Conservation (phyloP, 2,888 invertebrate genomes). For the Cosmorhoe ocellata region DNA sequence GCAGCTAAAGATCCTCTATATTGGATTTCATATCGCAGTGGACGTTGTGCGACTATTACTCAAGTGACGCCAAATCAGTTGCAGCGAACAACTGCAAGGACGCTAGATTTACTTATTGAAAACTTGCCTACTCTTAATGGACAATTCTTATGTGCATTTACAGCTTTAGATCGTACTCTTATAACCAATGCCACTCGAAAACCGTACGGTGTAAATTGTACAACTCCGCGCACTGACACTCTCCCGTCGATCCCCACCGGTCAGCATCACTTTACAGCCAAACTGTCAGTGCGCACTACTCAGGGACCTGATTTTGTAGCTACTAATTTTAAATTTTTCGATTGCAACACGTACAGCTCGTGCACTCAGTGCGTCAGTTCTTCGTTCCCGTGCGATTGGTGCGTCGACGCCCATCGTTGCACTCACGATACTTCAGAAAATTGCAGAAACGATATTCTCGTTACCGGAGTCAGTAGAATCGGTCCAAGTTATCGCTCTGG, state of each 20-base stretch:
- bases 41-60: slow-evolving; percentile 97
- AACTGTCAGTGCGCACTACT: slow-evolving; percentile 95
- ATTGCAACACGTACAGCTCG: slow-evolving; percentile 97
- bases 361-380: slow-evolving; percentile 98
- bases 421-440: slow-evolving; percentile 98
- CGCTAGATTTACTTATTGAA: slow-evolving; percentile 95
- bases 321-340: slow-evolving; percentile 99
- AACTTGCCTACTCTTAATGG: slow-evolving; percentile 96
- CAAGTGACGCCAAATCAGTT: slow-evolving; percentile 94
- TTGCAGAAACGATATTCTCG: slow-evolving; percentile 95
- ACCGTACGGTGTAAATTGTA: slow-evolving; percentile 95
- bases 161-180: slow-evolving; percentile 93
- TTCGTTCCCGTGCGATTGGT: slow-evolving; percentile 99
- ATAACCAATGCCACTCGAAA: slow-evolving; percentile 95
- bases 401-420: slow-evolving; percentile 97
- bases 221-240: slow-evolving; percentile 96
- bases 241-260: slow-evolving; percentile 96
- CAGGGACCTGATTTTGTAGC: slow-evolving; percentile 97
- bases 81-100: slow-evolving; percentile 95
- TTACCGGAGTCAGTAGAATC: slow-evolving; percentile 94
- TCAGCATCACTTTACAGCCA: slow-evolving; percentile 97
- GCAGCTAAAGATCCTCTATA: slow-evolving; percentile 95
- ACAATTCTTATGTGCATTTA: slow-evolving; percentile 96
- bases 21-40: slow-evolving; percentile 98
- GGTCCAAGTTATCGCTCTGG: slow-evolving; percentile 97